phyloP scores from a whole-genome alignment of 2,797 vertebrate genomes.

The Phalanger gymnotis region DNA sequence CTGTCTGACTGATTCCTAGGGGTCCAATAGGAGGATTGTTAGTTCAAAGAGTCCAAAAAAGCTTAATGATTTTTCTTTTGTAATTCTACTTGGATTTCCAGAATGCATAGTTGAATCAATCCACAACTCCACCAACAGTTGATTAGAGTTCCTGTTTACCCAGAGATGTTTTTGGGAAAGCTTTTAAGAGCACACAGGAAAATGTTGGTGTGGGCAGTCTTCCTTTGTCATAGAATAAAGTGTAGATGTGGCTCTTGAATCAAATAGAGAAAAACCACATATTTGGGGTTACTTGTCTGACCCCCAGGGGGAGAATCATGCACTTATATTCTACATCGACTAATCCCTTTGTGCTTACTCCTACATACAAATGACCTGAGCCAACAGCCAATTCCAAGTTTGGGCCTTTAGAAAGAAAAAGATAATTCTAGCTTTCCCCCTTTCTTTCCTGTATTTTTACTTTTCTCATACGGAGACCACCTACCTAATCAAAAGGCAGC shows the following conservation, averaged over 20 bases:
- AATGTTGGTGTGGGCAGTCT: background rate
- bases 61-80: background rate
- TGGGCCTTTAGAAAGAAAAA: background rate
- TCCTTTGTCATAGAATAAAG: background rate
- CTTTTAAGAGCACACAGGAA: background rate
- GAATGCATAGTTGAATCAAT: background rate
- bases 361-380: background rate
- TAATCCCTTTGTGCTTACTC: background rate
- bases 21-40: background rate
- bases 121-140: background rate
- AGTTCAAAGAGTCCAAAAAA: background rate
- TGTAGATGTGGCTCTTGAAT: background rate
- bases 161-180: background rate
- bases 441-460: background rate
- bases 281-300: background rate
- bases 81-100: background rate
- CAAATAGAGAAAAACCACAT: background rate
- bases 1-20: background rate
- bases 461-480: background rate
- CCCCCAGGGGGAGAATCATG: background rate
- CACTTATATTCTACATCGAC: constrained; percentile 15
- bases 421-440: background rate
- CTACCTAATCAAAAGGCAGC: background rate
- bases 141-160: background rate
- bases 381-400: background rate